phyloP scores from a whole-genome alignment of 2,797 vertebrate genomes.

The Enteromius treurensis region DNA sequence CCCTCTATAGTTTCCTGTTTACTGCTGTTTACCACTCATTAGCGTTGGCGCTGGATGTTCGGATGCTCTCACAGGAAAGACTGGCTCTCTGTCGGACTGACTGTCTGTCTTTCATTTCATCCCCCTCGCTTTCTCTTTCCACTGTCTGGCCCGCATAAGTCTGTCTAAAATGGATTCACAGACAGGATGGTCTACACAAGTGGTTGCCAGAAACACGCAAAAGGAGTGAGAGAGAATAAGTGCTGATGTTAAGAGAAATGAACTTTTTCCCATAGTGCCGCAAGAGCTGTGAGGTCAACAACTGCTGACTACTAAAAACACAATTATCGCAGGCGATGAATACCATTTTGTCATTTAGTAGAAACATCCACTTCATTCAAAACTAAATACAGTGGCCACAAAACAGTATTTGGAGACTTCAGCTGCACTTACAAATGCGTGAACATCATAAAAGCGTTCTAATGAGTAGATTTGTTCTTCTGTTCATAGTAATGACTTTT shows the following conservation, averaged over 20 bases:
- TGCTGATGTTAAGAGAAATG: conserved; percentile 41
- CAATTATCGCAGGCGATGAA: not conserved
- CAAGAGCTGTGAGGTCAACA: conserved; percentile 12
- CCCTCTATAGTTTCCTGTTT: conserved; percentile 61
- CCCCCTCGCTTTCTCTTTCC: conserved; percentile 26
- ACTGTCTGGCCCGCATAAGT: conserved; percentile 48
- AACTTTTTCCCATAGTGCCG: conserved; percentile 1
- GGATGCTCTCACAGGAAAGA: conserved; percentile 51
- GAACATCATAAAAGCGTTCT: not conserved
- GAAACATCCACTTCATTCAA: not conserved
- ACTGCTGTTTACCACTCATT: conserved; percentile 58
- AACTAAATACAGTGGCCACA: not conserved
- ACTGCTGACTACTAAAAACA: conserved; percentile 20
- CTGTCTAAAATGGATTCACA: conserved; percentile 42
- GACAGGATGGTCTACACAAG: conserved; percentile 22
- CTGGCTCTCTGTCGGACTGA: conserved; percentile 39
- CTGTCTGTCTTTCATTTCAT: conserved; percentile 41
- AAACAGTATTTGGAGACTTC: not conserved
- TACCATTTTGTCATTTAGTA: not conserved
- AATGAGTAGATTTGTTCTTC: not conserved
- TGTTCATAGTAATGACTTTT: not conserved
- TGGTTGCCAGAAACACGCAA: conserved; percentile 32
- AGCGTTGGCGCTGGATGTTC: conserved; percentile 50
- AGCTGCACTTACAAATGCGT: not conserved
- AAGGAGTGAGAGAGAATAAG: conserved; percentile 24